Base-by-base conservation (phyloP, 2,113 vertebrate species). In the Petrocephalus microphthalmus region DNA sequence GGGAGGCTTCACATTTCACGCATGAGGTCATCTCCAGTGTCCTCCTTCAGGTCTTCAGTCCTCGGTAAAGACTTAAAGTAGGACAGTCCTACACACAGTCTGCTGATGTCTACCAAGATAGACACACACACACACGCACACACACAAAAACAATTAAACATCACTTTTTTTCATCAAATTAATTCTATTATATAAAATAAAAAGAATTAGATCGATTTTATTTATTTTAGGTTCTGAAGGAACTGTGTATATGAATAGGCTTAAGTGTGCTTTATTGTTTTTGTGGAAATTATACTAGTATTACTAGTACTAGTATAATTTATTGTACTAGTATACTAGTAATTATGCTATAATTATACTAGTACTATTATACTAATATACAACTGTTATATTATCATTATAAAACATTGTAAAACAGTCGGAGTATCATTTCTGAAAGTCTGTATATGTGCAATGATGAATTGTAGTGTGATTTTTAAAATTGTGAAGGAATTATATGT, bases 41-140 rank as follows among this genome's bases (percentile, higher is more conserved):
- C 86, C 91, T 90, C 89, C 88, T 91, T 86, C 42, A 91, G 29
- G 83, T 92, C 89, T 92, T 90, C 92, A 91, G 86, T 89, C 85
- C 89, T 93, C 92, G 92, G 89, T 94, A 89, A 93, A 93, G 91
- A 90, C 90, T 89, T 86, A 91, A 93, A 92, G 94, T 94, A 94
- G 87, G 90, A 89, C 90, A 91, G 90, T 42, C 42, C 42, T 57
- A 83, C n/a, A 92, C 82, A 88, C 91, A 88, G 84, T 89, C 88
- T 90, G 91, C 92, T 85, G 86, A 92, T 93, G 88, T 92, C 93
- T 92, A 91, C 91, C 22, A 22, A 45, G 7, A 57, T 20, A 22
- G 5, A 42, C 25, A 81, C 89, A 88, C 42, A 42, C 42, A 42
- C 42, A n/a, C n/a, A n/a, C n/a, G n/a, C n/a, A n/a, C n/a, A n/a